Conservation (phyloP, 2,797 vertebrate genomes). For the Ciconia nigra region DNA sequence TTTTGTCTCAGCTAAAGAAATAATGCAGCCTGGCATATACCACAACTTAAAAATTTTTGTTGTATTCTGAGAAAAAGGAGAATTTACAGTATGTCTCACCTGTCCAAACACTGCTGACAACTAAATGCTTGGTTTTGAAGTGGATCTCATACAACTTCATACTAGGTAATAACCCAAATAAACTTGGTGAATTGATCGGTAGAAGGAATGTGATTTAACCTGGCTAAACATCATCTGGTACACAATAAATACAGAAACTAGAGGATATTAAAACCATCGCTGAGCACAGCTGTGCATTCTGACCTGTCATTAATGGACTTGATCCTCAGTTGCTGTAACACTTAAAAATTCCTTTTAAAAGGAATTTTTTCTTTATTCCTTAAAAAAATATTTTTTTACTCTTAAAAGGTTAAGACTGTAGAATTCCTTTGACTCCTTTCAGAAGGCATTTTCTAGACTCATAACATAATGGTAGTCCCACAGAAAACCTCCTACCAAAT, state of each 20-base stretch:
- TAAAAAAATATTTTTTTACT: slow-evolving; percentile 57
- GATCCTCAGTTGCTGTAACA: neutral
- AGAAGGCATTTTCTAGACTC: slow-evolving; percentile 21
- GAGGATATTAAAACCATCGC: slow-evolving; percentile 29
- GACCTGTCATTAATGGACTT: neutral
- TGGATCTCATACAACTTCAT: neutral
- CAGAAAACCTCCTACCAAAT: slow-evolving; percentile 28
- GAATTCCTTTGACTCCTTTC: slow-evolving; percentile 28
- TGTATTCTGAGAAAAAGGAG: slow-evolving; percentile 27
- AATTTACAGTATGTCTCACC: neutral
- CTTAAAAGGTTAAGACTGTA: slow-evolving; percentile 14
- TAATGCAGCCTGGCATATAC: slow-evolving; percentile 29
- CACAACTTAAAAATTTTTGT: slow-evolving; percentile 37
- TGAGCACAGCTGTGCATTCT: slow-evolving; percentile 41
- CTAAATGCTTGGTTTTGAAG: neutral
- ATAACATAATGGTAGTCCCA: slow-evolving; percentile 1
- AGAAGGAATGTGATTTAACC: neutral
- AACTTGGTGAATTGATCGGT: slow-evolving; percentile 2
- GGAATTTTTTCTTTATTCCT: neutral
- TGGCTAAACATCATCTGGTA: slow-evolving; percentile 16
- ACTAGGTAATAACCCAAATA: slow-evolving; percentile 18
- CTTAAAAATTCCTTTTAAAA: neutral
- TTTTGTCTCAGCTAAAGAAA: neutral
- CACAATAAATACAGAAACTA: slow-evolving; percentile 20
- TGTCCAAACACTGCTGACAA: neutral